These are phyloP conservation scores for Sarcoramphus papa DNA, from an alignment of 2,797 vertebrate genomes.

Conservation along the genomic window DNA sequence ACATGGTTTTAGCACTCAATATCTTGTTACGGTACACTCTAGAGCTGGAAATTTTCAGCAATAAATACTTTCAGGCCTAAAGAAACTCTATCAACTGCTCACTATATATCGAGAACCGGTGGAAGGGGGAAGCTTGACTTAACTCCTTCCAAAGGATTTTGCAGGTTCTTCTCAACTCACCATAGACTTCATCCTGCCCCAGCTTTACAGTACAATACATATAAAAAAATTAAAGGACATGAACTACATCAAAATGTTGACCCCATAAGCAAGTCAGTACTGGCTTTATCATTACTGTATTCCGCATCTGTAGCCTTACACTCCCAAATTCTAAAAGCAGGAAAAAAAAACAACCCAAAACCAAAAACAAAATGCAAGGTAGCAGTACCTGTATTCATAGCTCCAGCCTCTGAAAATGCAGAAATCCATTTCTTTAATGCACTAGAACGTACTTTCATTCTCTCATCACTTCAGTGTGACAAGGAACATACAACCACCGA, in stretches of 20 bases:
- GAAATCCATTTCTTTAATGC: not conserved
- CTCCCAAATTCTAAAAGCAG: not conserved
- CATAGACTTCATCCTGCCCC: not conserved
- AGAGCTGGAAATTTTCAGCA: not conserved
- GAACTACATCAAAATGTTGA: not conserved
- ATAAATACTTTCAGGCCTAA: not conserved
- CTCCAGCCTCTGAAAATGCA: not conserved
- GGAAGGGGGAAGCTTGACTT: not conserved
- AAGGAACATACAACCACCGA: not conserved
- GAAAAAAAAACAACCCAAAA: too few relatives aligned
- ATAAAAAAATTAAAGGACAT: not conserved
- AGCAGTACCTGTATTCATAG: not conserved
- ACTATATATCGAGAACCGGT: fast-evolving
- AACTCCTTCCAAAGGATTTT: not conserved
- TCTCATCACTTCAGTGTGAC: not conserved
- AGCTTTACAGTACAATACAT: not conserved
- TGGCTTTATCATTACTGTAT: not conserved
- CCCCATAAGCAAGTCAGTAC: not conserved
- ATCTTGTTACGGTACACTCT: not conserved
- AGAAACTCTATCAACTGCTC: not conserved
- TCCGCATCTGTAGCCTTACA: not conserved
- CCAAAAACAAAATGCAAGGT: not conserved
- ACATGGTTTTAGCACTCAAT: not conserved
- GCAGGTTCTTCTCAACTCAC: not conserved
- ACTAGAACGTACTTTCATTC: not conserved